Evolutionary conservation across 1,140 invertebrate species (phyloP).

Genomic region (Leptestheria dahalacensis): DNA sequence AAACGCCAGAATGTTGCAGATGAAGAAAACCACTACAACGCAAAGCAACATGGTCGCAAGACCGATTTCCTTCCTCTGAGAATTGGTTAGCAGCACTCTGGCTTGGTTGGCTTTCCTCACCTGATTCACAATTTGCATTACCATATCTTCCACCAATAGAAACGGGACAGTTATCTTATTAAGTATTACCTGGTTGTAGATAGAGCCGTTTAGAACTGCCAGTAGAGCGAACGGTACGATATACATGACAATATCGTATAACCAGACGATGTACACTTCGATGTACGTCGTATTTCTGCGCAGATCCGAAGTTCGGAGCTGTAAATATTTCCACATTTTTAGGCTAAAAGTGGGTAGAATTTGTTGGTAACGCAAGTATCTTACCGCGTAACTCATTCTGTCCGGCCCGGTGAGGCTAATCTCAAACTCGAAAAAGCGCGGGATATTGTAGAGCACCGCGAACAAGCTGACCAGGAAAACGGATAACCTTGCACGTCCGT

Average conservation of each 20-base stretch:
- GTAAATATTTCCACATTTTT: slow-evolving; percentile 22
- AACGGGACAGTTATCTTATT: background rate
- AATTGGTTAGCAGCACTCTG: slow-evolving; percentile 56
- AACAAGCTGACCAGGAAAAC: slow-evolving; percentile 67
- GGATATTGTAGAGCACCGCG: slow-evolving; percentile 73
- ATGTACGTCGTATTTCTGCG: slow-evolving; percentile 58
- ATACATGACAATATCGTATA: slow-evolving; percentile 84
- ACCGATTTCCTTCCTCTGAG: slow-evolving; percentile 71
- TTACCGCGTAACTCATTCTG: background rate
- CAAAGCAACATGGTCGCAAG: slow-evolving; percentile 84
- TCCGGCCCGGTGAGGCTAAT: background rate
- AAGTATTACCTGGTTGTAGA: slow-evolving; percentile 54
- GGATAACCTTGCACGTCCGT: slow-evolving; percentile 67
- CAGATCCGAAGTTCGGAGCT: slow-evolving; percentile 48
- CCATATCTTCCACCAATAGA: background rate
- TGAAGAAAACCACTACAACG: slow-evolving; percentile 83
- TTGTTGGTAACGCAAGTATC: background rate
- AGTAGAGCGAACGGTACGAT: slow-evolving; percentile 71
- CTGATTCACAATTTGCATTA: slow-evolving; percentile 31
- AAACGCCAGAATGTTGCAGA: slow-evolving; percentile 79
- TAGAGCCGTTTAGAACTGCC: slow-evolving; percentile 72
- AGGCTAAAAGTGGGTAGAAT: background rate
- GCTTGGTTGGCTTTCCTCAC: slow-evolving; percentile 67
- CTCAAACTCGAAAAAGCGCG: slow-evolving; percentile 39
- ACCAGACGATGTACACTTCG: slow-evolving; percentile 76